A percentile compares a stretch with the other conserved stretches of the same genome.
Evolutionary conservation across 2,888 invertebrate genomes (phyloP).

Genomic region (Amphiduros pacificus): DNA sequence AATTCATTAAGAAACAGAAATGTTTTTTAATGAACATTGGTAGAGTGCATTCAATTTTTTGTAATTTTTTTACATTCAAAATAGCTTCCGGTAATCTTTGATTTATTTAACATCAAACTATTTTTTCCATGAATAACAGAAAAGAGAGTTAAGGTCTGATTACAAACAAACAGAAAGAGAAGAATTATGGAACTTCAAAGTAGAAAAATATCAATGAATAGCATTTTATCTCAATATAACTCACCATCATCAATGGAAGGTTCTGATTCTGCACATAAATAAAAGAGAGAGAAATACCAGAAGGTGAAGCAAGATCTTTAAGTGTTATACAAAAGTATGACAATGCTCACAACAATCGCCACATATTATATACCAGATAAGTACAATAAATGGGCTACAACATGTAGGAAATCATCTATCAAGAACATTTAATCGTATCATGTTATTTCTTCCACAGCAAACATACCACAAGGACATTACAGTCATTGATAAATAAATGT

Average conservation of each 20-base stretch:
- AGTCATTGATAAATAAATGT: neutral
- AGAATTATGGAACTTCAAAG: neutral
- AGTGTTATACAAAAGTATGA: neutral
- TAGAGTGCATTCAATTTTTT: neutral
- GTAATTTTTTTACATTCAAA: neutral
- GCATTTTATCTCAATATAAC: neutral
- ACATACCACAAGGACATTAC: too few relatives aligned
- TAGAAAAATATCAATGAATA: neutral
- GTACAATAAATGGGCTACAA: neutral
- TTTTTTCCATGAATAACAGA: neutral
- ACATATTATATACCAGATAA: neutral
- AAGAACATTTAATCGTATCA: too few relatives aligned
- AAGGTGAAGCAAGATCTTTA: neutral
- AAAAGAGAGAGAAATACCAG: neutral
- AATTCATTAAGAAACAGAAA: neutral
- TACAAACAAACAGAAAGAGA: neutral
- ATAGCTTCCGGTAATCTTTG: neutral
- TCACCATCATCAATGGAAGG: constrained; percentile 7
- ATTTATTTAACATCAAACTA: neutral
- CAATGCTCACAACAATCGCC: too few relatives aligned
- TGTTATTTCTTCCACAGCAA: too few relatives aligned
- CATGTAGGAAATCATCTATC: too few relatives aligned
- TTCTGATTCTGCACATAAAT: neutral
- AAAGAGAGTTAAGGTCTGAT: neutral
- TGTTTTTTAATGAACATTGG: neutral